Percentiles rank a stretch among this genome's conserved stretches.
Conservation (phyloP, 37 sponge, comb jelly and placozoan genomes). For the Petrosia ficiformis region DNA sequence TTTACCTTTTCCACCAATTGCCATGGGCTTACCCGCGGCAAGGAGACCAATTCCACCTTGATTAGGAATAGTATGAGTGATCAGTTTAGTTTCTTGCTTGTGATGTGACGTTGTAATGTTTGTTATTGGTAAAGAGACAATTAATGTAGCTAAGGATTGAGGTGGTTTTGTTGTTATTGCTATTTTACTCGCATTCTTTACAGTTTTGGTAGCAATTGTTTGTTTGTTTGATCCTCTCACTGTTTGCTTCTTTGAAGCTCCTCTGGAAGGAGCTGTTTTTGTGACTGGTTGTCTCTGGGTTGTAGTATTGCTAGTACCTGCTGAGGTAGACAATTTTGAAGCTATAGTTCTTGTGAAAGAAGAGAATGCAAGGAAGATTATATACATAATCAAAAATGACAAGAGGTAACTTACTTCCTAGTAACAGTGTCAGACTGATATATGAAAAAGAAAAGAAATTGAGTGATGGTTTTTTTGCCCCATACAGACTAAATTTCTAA, state of each 20-base stretch:
- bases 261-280: too few relatives aligned
- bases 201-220: not conserved
- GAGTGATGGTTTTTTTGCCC: not conserved
- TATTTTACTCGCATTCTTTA: not conserved
- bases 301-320: not conserved
- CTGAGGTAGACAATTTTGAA: not conserved
- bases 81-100: not conserved
- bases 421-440: not conserved
- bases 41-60: not conserved
- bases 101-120: not conserved
- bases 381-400: not conserved
- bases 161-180: conserved; percentile 4
- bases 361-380: not conserved
- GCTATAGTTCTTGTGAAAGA: not conserved
- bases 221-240: not conserved
- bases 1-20: not conserved
- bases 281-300: not conserved
- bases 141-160: not conserved
- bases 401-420: not conserved
- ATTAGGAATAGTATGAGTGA: not conserved
- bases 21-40: not conserved
- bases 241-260: not conserved
- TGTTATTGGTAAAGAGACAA: not conserved
- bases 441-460: not conserved
- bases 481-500: too few relatives aligned